These are phyloP conservation scores for Ahaetulla prasina DNA, from an alignment of 2,113 vertebrate species.

Conservation along the genomic window DNA sequence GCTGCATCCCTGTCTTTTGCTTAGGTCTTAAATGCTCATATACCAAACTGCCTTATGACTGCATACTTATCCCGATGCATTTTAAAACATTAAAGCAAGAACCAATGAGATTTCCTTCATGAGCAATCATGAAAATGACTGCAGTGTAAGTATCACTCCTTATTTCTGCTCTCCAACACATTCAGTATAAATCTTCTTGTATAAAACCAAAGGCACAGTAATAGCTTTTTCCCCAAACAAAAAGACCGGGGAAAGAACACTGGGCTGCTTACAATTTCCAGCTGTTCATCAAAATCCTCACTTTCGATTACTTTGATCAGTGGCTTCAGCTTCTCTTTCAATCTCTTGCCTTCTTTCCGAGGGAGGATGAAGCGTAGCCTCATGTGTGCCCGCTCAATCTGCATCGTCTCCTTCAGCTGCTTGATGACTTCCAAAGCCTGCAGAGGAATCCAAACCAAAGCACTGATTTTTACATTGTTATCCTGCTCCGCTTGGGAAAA, in stretches of 20 bases:
- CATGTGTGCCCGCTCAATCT: slow-evolving; percentile 96
- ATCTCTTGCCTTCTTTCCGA: slow-evolving; percentile 86
- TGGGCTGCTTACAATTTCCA: slow-evolving; percentile 80
- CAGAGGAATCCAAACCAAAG: background rate
- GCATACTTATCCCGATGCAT: background rate
- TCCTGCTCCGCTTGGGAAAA: background rate
- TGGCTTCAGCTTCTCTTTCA: slow-evolving; percentile 93
- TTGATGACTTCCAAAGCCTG: slow-evolving; percentile 95
- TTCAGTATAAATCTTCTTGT: background rate
- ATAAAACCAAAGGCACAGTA: background rate
- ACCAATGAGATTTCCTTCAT: background rate
- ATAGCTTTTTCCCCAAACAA: too few relatives aligned
- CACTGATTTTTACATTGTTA: background rate
- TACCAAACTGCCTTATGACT: background rate
- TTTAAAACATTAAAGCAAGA: background rate
- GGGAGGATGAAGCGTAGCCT: slow-evolving; percentile 84
- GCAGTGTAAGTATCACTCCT: background rate
- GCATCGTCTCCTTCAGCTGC: slow-evolving; percentile 89
- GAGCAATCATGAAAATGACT: background rate
- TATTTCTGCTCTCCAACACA: background rate
- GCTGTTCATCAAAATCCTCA: slow-evolving; percentile 84
- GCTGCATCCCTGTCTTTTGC: background rate
- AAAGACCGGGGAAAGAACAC: background rate
- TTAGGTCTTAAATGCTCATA: background rate
- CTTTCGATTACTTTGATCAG: slow-evolving; percentile 87